A percentile compares a stretch with the other conserved stretches of the same genome.
These are phyloP conservation scores for Aspidoscelis tigris DNA, from an alignment of 2,113 vertebrate species.

Conservation along the genomic window DNA sequence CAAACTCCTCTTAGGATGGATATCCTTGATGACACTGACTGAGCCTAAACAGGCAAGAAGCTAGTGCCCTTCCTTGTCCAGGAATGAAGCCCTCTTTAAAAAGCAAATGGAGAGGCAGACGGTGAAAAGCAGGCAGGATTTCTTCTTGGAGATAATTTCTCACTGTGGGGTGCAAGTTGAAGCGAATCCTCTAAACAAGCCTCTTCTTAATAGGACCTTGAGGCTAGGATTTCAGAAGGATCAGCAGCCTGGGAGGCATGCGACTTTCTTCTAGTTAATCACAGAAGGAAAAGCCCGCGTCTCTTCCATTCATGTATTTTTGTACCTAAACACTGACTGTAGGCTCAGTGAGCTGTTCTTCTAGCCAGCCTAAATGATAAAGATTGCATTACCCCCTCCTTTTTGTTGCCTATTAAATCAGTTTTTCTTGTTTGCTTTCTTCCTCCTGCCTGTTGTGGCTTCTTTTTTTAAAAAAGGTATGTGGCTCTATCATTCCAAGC, in stretches of 20 bases:
- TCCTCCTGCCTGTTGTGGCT: neutral
- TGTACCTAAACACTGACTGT: neutral
- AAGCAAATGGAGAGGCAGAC: neutral
- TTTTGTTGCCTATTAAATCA: neutral
- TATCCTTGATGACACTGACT: too few species aligned
- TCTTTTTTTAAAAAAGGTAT: too few species aligned
- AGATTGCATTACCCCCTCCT: neutral
- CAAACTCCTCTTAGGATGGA: too few species aligned
- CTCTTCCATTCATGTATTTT: neutral
- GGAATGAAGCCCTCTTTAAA: neutral
- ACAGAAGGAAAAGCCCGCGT: neutral
- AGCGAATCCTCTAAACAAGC: neutral
- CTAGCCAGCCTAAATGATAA: neutral
- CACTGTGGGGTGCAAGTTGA: neutral
- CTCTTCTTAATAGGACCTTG: neutral
- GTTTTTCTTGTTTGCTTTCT: neutral
- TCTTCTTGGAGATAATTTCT: neutral
- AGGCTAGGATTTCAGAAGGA: neutral
- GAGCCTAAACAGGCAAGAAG: too few species aligned
- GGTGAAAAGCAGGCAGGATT: neutral
- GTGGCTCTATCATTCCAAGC: neutral
- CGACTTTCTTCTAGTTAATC: neutral
- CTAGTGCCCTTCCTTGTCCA: too few species aligned
- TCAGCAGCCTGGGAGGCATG: neutral
- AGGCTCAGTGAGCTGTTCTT: neutral